Evolutionary conservation across 2,888 invertebrate species (phyloP).

Genomic region (Tetramorium bicarinatum): DNA sequence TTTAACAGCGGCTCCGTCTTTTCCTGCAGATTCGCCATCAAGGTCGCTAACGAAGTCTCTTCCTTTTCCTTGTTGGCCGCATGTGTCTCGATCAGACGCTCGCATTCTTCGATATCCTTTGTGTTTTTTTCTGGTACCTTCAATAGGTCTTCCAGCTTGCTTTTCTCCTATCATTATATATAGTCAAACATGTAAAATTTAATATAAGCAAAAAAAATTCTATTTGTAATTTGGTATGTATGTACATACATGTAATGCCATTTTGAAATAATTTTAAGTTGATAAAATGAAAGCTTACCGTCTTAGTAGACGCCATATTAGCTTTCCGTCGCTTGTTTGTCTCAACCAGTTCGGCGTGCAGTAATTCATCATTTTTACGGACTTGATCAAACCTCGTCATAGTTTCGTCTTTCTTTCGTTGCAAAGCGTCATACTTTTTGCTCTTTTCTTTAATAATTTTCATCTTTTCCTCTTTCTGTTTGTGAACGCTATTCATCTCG

Average conservation of each 20-base stretch:
- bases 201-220: not conserved
- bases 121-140: slow-evolving; percentile 92
- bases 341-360: slow-evolving; percentile 90
- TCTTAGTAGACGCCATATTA: slow-evolving; percentile 89
- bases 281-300: slow-evolving; percentile 67
- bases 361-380: slow-evolving; percentile 86
- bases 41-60: slow-evolving; percentile 86
- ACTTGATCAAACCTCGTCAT: slow-evolving; percentile 86
- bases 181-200: slow-evolving; percentile 37
- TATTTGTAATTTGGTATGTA: slow-evolving; percentile 13
- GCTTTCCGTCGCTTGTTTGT: slow-evolving; percentile 92
- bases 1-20: slow-evolving; percentile 90
- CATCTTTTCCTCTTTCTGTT: slow-evolving; percentile 88
- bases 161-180: slow-evolving; percentile 87
- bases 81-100: slow-evolving; percentile 88
- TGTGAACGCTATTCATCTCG: slow-evolving; percentile 87
- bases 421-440: slow-evolving; percentile 87
- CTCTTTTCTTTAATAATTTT: slow-evolving; percentile 86
- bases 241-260: not conserved
- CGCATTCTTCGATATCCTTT: slow-evolving; percentile 90
- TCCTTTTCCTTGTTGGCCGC: slow-evolving; percentile 87
- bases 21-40: slow-evolving; percentile 87
- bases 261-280: too few relatives aligned
- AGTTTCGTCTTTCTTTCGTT: slow-evolving; percentile 89
- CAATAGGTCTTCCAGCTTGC: slow-evolving; percentile 90